Conservation (phyloP, 2,797 vertebrate genomes). For the Propithecus perrieri region DNA sequence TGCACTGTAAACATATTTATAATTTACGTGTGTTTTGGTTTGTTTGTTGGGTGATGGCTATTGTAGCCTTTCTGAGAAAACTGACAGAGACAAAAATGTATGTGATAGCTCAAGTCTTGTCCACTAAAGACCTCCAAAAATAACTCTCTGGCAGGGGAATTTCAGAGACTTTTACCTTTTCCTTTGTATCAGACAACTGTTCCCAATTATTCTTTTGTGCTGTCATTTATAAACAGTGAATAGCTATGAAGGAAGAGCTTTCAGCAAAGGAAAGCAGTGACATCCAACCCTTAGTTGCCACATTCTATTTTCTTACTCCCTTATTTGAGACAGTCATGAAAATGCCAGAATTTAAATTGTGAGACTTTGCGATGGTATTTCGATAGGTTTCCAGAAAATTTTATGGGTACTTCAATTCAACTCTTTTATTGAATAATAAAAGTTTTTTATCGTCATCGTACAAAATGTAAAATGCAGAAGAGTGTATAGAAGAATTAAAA, state of each 20-base stretch:
- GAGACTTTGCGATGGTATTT: conserved; percentile 7
- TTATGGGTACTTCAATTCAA: conserved; percentile 14
- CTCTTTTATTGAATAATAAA: conserved; percentile 26
- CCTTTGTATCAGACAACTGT: conserved; percentile 54
- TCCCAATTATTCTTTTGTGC: conserved; percentile 58
- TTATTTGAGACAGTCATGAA: conserved; percentile 60
- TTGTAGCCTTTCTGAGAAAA: not conserved
- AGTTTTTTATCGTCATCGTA: conserved; percentile 9
- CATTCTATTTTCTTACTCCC: conserved; percentile 59
- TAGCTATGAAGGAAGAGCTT: conserved; percentile 51
- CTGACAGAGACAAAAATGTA: not conserved
- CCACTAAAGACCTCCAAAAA: conserved; percentile 29
- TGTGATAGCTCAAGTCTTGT: not conserved
- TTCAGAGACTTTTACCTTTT: conserved; percentile 42
- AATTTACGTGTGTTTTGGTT: not conserved
- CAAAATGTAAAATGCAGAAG: conserved; percentile 38
- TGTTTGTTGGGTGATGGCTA: not conserved
- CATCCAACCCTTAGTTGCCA: conserved; percentile 42
- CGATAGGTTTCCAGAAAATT: conserved; percentile 13
- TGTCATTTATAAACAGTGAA: conserved; percentile 73
- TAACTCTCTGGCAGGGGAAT: not conserved
- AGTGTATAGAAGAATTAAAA: conserved; percentile 36
- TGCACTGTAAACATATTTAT: not conserved
- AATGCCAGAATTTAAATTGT: conserved; percentile 62
- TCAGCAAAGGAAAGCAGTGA: conserved; percentile 54